Percentiles rank a stretch among this genome's conserved stretches.
These are phyloP conservation scores for Crossaster papposus DNA, from an alignment of 53 echinoderm and acorn worm genomes.

Conservation along the genomic window DNA sequence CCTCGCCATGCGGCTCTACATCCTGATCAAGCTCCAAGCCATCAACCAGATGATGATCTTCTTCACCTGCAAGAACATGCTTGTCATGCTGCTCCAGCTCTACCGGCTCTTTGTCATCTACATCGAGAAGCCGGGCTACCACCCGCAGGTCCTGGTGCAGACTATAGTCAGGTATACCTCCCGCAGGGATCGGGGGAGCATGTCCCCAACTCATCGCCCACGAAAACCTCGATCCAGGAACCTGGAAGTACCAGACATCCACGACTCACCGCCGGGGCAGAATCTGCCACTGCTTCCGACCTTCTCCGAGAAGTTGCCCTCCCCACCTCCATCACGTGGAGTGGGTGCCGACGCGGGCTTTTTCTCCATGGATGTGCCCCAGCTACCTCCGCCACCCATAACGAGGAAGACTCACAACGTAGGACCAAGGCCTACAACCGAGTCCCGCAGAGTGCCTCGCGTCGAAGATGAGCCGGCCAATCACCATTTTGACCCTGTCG, in stretches of 20 bases:
- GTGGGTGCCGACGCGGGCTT: conserved; percentile 1
- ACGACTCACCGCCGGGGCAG: conserved; percentile 48
- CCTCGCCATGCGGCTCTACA: conserved; percentile 87
- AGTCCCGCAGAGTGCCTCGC: not conserved
- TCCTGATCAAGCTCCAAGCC: conserved; percentile 74
- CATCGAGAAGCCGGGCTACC: conserved; percentile 72
- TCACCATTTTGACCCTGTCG: conserved; percentile 15
- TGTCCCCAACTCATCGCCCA: conserved; percentile 10
- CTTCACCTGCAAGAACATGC: conserved; percentile 97
- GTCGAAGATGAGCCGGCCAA: not conserved
- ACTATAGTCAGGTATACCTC: conserved; percentile 57
- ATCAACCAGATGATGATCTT: conserved; percentile 98
- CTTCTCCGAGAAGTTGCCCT: conserved; percentile 9
- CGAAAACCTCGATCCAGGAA: conserved; percentile 7
- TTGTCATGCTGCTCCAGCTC: conserved; percentile 89
- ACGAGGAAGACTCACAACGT: not conserved
- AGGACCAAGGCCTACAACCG: conserved; percentile 16
- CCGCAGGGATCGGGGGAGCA: conserved; percentile 33
- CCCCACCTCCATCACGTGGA: not conserved
- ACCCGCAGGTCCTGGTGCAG: conserved; percentile 66
- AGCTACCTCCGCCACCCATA: not conserved
- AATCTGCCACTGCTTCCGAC: conserved; percentile 53
- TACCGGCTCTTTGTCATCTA: conserved; percentile 92
- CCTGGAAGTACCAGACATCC: conserved; percentile 46
- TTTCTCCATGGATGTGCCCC: conserved; percentile 1